Evolutionary conservation across 2,797 vertebrate genomes (phyloP).

Genomic region (Anabas testudineus): DNA sequence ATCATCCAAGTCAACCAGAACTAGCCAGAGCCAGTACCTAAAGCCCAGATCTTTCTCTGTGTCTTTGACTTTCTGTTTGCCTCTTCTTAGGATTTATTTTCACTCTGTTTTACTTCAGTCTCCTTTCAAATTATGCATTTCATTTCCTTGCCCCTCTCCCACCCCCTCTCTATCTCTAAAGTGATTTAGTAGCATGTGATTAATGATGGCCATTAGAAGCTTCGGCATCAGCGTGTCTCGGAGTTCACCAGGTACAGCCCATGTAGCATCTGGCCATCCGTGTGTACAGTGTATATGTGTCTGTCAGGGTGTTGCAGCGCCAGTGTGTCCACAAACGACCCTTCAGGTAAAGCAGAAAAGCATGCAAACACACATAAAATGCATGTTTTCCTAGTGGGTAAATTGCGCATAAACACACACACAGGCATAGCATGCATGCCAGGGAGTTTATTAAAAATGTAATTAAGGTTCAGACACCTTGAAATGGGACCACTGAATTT

Average conservation of each 20-base stretch:
- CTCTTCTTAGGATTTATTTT: conserved; percentile 51
- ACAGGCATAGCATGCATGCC: conserved; percentile 38
- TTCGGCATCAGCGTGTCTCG: conserved; percentile 73
- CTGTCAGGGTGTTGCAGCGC: conserved; percentile 8
- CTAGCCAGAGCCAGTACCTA: conserved; percentile 28
- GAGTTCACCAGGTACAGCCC: conserved; percentile 73
- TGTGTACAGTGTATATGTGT: conserved; percentile 6
- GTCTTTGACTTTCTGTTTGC: conserved; percentile 25
- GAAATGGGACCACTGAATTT: conserved; percentile 69
- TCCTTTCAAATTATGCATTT: conserved; percentile 63
- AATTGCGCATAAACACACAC: conserved; percentile 49
- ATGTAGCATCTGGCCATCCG: conserved; percentile 66
- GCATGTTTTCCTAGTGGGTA: conserved; percentile 29
- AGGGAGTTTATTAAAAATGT: conserved; percentile 75
- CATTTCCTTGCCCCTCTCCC: conserved; percentile 31
- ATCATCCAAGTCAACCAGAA: neutral
- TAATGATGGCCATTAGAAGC: conserved; percentile 80
- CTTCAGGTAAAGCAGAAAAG: conserved; percentile 53
- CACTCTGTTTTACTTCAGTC: conserved; percentile 40
- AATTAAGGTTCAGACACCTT: conserved; percentile 79
- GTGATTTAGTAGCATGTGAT: conserved; percentile 81
- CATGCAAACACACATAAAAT: conserved; percentile 45
- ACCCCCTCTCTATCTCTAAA: conserved; percentile 58
- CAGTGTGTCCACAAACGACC: conserved; percentile 53
- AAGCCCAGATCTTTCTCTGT: conserved; percentile 10